Evolutionary conservation across 2,797 vertebrate species (phyloP).

Genomic region (Propithecus deckenii): DNA sequence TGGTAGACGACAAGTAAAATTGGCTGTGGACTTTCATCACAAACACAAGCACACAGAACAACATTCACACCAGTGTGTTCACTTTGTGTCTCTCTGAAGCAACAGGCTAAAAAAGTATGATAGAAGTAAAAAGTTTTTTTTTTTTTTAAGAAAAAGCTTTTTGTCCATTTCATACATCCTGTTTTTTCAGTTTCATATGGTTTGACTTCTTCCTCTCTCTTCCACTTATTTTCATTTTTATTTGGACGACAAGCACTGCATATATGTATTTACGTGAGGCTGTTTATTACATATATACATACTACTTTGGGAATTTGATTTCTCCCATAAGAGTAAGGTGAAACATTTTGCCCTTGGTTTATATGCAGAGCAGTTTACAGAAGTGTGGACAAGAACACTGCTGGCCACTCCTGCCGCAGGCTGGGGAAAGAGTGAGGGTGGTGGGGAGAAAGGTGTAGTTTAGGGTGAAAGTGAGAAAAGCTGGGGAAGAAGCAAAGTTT

Average conservation of each 20-base stretch:
- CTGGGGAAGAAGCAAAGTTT: constrained; percentile 78
- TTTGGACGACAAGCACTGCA: constrained; percentile 70
- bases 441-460: background rate
- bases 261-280: background rate
- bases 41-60: constrained; percentile 82
- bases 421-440: constrained; percentile 24
- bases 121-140: constrained; percentile 63
- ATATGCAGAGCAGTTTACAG: constrained; percentile 55
- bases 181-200: constrained; percentile 68
- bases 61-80: constrained; percentile 81
- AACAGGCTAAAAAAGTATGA: constrained; percentile 81
- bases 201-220: constrained; percentile 79
- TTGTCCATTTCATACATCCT: background rate
- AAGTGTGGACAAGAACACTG: constrained; percentile 33
- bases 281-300: constrained; percentile 33
- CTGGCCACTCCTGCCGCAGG: constrained; percentile 70
- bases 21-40: constrained; percentile 75
- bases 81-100: constrained; percentile 80
- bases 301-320: constrained; percentile 58
- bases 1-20: constrained; percentile 77
- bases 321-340: constrained; percentile 60
- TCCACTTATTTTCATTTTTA: constrained; percentile 12
- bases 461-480: constrained; percentile 52
- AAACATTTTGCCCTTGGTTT: constrained; percentile 63
- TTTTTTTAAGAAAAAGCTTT: constrained; percentile 65